Conservation (phyloP, 2,797 vertebrate species). For the Brachyalestes nurse region DNA sequence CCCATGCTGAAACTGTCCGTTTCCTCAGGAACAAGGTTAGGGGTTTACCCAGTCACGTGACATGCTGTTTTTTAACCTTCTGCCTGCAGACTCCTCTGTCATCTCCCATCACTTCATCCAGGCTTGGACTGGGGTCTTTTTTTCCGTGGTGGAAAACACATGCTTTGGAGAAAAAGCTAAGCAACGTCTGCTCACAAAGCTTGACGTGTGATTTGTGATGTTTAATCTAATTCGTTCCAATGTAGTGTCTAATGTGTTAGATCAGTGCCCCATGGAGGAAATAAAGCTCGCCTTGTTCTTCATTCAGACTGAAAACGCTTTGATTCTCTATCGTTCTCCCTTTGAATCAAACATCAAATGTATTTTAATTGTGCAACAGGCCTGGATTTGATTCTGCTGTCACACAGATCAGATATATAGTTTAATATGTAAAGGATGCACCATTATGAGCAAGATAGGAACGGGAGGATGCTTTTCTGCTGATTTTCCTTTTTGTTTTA, state of each 20-base stretch:
- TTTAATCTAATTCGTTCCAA: conserved; percentile 56
- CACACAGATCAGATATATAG: conserved; percentile 14
- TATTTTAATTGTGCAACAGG: conserved; percentile 33
- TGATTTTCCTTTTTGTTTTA: conserved; percentile 3
- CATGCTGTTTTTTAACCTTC: conserved; percentile 76
- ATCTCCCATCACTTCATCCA: conserved; percentile 77
- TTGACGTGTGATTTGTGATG: conserved; percentile 47
- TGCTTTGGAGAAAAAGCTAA: conserved; percentile 64
- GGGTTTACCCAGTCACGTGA: conserved; percentile 74
- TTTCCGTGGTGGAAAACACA: conserved; percentile 66
- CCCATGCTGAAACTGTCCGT: conserved; percentile 68
- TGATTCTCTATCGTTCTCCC: conserved; percentile 8
- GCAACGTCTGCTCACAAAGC: conserved; percentile 25
- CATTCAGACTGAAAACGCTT: conserved; percentile 13
- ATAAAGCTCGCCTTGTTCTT: conserved; percentile 62
- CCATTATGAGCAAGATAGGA: conserved; percentile 2
- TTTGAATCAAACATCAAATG: conserved; percentile 20
- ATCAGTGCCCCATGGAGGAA: conserved; percentile 57
- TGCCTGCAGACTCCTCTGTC: conserved; percentile 80
- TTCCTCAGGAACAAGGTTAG: conserved; percentile 75
- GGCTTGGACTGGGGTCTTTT: conserved; percentile 66
- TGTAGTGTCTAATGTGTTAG: conserved; percentile 42
- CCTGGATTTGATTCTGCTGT: conserved; percentile 20
- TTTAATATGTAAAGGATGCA: conserved; percentile 10
- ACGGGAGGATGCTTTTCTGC: not conserved